Conservation (phyloP, 2,113 vertebrate species). For the Pantherophis guttatus region DNA sequence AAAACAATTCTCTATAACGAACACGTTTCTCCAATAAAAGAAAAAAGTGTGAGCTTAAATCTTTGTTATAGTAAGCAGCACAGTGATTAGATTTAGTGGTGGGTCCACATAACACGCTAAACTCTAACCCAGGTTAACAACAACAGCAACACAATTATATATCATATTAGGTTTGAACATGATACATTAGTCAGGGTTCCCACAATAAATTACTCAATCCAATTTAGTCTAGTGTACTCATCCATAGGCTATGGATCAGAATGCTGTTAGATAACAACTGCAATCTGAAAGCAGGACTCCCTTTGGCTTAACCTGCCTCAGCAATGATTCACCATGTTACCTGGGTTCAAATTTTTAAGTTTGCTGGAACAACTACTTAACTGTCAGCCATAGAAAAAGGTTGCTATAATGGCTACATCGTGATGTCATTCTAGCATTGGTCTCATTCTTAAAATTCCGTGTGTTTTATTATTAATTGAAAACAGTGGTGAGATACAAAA, state of each 20-base stretch:
- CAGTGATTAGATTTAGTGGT: background rate
- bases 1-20: background rate
- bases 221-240: background rate
- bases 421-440: background rate
- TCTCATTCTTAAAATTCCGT: too few species aligned
- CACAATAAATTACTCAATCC: background rate
- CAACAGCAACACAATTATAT: background rate
- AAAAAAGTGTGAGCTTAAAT: constrained; percentile 10
- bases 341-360: background rate
- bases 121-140: background rate
- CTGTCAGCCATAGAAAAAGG: background rate
- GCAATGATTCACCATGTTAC: background rate
- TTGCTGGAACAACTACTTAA: background rate
- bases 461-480: too few species aligned
- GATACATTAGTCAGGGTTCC: background rate
- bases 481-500: too few species aligned
- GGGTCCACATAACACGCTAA: background rate
- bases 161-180: background rate
- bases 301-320: background rate
- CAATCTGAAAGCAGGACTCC: background rate
- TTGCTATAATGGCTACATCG: background rate
- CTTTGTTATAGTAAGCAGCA: background rate
- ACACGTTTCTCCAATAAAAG: constrained; percentile 5
- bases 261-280: background rate
- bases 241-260: background rate